A percentile compares a stretch with the other conserved stretches of the same genome.
phyloP scores from a whole-genome alignment of 2,888 invertebrate species.

The Plagiodera versicolora region DNA sequence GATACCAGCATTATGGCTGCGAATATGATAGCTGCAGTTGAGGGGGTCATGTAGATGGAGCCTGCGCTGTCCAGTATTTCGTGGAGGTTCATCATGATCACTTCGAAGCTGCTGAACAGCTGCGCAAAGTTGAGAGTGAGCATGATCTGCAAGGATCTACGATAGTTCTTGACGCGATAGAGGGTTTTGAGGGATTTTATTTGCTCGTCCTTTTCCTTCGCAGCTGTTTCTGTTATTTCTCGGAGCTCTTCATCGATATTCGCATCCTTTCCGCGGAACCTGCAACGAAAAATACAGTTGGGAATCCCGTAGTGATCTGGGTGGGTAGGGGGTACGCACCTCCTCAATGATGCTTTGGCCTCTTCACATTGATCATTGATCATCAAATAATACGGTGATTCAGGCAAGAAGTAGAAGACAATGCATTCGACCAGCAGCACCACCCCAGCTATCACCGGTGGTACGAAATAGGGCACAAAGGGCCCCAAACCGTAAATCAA shows the following conservation, averaged over 20 bases:
- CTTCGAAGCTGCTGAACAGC: conserved; percentile 50
- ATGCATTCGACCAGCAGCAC: conserved; percentile 44
- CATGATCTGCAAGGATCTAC: conserved; percentile 50
- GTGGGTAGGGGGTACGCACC: neutral
- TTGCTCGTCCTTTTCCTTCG: conserved; percentile 45
- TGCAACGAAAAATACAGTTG: neutral
- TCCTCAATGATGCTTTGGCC: conserved; percentile 43
- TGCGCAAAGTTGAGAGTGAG: conserved; percentile 48
- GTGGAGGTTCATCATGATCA: conserved; percentile 52
- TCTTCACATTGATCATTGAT: conserved; percentile 44
- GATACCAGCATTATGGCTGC: conserved; percentile 47
- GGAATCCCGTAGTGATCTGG: no score
- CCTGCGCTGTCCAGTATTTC: conserved; percentile 47
- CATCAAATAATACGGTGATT: conserved; percentile 49
- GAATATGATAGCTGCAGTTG: conserved; percentile 48
- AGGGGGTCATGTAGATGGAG: conserved; percentile 43
- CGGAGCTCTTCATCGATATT: conserved; percentile 47
- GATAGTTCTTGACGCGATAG: conserved; percentile 46
- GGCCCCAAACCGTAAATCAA: conserved; percentile 47
- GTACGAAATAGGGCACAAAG: conserved; percentile 38
- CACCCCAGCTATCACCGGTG: conserved; percentile 37
- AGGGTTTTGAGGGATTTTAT: conserved; percentile 46
- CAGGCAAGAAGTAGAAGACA: conserved; percentile 50
- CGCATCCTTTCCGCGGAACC: conserved; percentile 34
- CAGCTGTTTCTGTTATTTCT: conserved; percentile 46